These are phyloP conservation scores for Trimorus sp. DNA, from an alignment of 2,888 invertebrate species.

Conservation along the genomic window DNA sequence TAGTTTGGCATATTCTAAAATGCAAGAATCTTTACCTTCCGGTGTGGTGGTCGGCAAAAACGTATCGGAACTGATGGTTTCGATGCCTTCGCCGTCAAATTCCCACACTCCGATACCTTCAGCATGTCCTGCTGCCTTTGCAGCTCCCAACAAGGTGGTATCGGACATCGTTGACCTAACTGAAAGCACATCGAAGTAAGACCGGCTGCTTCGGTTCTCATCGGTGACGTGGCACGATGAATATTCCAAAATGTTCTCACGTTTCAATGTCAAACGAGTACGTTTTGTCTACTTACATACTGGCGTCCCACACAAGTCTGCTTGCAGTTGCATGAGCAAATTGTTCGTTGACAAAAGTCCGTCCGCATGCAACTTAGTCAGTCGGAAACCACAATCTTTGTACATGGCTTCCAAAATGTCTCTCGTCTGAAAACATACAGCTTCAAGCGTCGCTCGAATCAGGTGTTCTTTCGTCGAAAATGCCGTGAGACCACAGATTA, in stretches of 20 bases:
- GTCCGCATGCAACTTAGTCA: constrained; percentile 94
- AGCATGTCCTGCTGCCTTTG: constrained; percentile 94
- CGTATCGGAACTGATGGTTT: constrained; percentile 86
- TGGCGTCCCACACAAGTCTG: constrained; percentile 95
- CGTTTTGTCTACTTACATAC: constrained; percentile 86
- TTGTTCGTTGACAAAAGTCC: constrained; percentile 96
- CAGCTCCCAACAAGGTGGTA: constrained; percentile 96
- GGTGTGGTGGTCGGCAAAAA: constrained; percentile 92
- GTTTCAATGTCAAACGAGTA: too few species aligned
- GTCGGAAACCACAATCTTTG: constrained; percentile 92
- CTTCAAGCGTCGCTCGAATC: constrained; percentile 95
- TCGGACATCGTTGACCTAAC: constrained; percentile 93
- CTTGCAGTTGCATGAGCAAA: constrained; percentile 97
- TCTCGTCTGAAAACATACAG: constrained; percentile 97
- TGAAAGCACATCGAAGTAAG: constrained; percentile 75
- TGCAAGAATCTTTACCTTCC: constrained; percentile 83
- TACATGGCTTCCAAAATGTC: constrained; percentile 98
- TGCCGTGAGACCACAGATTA: constrained; percentile 96
- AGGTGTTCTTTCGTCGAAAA: constrained; percentile 97
- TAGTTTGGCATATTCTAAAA: too few species aligned
- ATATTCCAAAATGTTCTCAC: too few species aligned
- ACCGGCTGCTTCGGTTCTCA: too few species aligned
- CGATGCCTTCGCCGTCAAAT: constrained; percentile 84
- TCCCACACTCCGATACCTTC: constrained; percentile 88
- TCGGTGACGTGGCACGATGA: too few species aligned